Base-by-base conservation (phyloP, 2,797 vertebrate species). In the Protonibea diacanthus region DNA sequence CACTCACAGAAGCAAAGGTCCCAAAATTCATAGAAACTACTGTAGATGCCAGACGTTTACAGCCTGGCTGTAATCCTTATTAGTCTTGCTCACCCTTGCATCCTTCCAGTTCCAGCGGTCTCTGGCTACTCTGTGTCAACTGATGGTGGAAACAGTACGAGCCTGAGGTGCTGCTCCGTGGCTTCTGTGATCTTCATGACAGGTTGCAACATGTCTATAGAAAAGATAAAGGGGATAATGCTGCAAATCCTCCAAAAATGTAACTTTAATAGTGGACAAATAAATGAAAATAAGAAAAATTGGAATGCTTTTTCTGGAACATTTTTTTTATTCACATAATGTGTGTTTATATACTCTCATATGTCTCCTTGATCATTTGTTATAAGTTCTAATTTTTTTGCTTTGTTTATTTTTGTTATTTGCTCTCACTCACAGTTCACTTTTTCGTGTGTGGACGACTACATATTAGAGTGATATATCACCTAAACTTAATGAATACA, bases 161-260 rank as follows among this genome's bases (percentile, higher is more conserved):
- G 56, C 48, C 65, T 68, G 59, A 80, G 58, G 25, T 95, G 94
- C 73, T 95, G 94, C 48, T 84, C 86, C 53, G 23, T 81, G 60
- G 67, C 85, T 71, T 85, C 89, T 7, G 91, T 95, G 86, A 48
- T 95, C 80, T 92, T 83, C 82, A 90, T 95, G 84, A 94, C 80
- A 92, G 95, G 95, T 95, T 5, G n/a, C 29, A 76, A 27, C 38
- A 58, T 48, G 48, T 17, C 6, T 44, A 18, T 71, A 25, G 5
- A 67, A 66, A 3, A 48, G 20, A 59, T 12, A 25, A 57, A 42
- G 0, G 2, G 6, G 5, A 23, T 6, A 33, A 33, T 51, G 17
- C n/a, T 55, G 53, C 20, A 29, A 29, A 29, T 7, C 7, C 13
- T 33, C 4, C 12, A 0, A 5, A 3, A 23, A 3, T 40, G 1